A percentile compares a stretch with the other conserved stretches of the same genome.
Evolutionary conservation across 2,888 invertebrate genomes (phyloP).

Genomic region (Anaspis maculata): DNA sequence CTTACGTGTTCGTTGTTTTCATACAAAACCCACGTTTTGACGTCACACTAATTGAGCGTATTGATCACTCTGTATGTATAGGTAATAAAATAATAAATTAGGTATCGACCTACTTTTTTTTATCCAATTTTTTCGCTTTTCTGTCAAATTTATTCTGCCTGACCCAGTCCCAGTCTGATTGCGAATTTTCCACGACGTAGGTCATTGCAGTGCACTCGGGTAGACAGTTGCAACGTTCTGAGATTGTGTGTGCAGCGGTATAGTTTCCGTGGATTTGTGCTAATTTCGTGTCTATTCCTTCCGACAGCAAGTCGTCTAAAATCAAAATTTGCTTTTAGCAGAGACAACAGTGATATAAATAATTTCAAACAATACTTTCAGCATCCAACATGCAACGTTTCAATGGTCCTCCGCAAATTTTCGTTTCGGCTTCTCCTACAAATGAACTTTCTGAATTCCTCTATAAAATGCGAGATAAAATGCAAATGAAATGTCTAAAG

Average conservation of each 20-base stretch:
- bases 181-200: slow-evolving; percentile 57
- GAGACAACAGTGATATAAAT: neutral
- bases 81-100: no score
- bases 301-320: slow-evolving; percentile 6
- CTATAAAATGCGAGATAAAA: slow-evolving; percentile 1
- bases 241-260: neutral
- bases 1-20: no score
- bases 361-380: neutral
- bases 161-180: slow-evolving; percentile 51
- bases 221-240: slow-evolving; percentile 43
- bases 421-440: slow-evolving; percentile 4
- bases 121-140: neutral
- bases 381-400: slow-evolving; percentile 6
- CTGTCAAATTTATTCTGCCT: slow-evolving; percentile 2
- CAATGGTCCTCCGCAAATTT: slow-evolving; percentile 5
- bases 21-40: no score
- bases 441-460: slow-evolving; percentile 1
- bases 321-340: neutral
- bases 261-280: no score
- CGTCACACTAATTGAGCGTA: no score
- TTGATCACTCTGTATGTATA: no score
- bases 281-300: no score
- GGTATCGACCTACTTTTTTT: no score
- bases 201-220: slow-evolving; percentile 55
- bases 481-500: no score